Evolutionary conservation across 2,113 vertebrate genomes (phyloP).

Genomic region (Sapayoa aenigma): DNA sequence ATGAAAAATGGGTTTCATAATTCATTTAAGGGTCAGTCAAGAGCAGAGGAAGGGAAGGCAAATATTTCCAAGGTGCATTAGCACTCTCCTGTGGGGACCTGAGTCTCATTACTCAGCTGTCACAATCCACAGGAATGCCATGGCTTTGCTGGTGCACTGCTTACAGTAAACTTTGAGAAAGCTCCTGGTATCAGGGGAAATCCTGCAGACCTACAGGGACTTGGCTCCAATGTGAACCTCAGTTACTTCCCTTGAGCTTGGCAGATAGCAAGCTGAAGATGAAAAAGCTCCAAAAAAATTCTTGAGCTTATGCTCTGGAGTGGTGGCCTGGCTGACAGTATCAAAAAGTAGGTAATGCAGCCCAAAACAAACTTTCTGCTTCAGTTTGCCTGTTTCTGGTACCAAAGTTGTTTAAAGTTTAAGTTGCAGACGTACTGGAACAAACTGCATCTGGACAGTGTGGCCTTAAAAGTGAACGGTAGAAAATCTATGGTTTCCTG

Average conservation of each 20-base stretch:
- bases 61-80: not conserved
- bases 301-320: not conserved
- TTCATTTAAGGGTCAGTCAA: not conserved
- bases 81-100: not conserved
- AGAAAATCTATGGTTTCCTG: not conserved
- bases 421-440: not conserved
- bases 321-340: not conserved
- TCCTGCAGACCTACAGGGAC: not conserved
- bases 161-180: not conserved
- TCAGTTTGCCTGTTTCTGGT: not conserved
- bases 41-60: not conserved
- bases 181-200: not conserved
- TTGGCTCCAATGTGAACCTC: not conserved
- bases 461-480: not conserved
- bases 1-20: not conserved
- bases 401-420: not conserved
- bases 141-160: not conserved
- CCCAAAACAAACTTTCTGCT: constrained; percentile 2
- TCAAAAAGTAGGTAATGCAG: not conserved
- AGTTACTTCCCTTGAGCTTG: not conserved
- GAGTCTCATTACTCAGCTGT: not conserved
- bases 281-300: not conserved
- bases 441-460: not conserved
- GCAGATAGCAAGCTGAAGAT: not conserved
- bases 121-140: not conserved